Evolutionary conservation across 2,797 vertebrate genomes (phyloP).

Genomic region (Podarcis siculus): DNA sequence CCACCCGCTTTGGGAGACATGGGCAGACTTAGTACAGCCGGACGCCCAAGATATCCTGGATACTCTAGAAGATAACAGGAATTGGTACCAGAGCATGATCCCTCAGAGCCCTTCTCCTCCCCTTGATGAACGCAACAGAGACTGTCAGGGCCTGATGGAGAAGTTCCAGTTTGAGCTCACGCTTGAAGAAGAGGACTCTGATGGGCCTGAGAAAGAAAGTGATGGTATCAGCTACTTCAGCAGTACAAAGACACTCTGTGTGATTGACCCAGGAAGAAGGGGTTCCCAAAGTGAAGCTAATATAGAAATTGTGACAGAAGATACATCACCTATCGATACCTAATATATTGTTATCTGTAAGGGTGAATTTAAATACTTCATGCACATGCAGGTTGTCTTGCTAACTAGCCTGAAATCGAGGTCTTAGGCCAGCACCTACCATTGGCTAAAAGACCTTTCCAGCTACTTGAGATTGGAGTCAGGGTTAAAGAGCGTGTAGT

Average conservation of each 20-base stretch:
- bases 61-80: conserved; percentile 96
- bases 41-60: conserved; percentile 98
- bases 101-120: conserved; percentile 97
- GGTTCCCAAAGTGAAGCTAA: conserved; percentile 79
- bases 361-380: conserved; percentile 66
- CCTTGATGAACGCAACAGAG: conserved; percentile 85
- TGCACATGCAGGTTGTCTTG: conserved; percentile 71
- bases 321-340: conserved; percentile 93
- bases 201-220: conserved; percentile 83
- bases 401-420: conserved; percentile 82
- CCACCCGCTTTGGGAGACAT: conserved; percentile 98
- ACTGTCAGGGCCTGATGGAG: conserved; percentile 82
- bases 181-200: conserved; percentile 89
- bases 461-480: conserved; percentile 92
- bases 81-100: conserved; percentile 99
- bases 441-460: conserved; percentile 80
- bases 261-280: conserved; percentile 67
- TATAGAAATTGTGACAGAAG: conserved; percentile 89
- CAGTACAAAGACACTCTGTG: conserved; percentile 78
- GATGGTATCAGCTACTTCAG: conserved; percentile 77
- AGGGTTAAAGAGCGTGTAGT: conserved; percentile 75
- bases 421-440: conserved; percentile 80
- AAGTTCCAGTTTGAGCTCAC: conserved; percentile 97
- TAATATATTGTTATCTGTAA: conserved; percentile 74
- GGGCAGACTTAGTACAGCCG: conserved; percentile 97